Evolutionary conservation across 2,888 invertebrate genomes (phyloP).

Genomic region (Fragum fragum): DNA sequence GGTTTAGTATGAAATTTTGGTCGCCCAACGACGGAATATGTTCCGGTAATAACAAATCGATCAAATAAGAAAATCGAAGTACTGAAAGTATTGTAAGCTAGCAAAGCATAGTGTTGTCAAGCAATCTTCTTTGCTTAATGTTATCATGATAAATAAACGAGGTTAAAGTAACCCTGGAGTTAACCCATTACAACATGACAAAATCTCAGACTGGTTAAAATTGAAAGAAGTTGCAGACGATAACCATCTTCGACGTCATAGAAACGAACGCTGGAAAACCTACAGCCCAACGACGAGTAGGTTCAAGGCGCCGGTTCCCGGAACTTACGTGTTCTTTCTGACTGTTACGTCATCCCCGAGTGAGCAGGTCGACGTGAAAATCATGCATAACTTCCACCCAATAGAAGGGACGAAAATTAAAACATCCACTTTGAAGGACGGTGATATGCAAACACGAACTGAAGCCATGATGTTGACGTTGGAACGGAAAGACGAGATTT

Average conservation of each 20-base stretch:
- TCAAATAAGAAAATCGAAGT: no score
- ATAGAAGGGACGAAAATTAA: constrained; percentile 27
- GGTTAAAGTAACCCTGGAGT: no score
- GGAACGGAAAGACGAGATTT: constrained; percentile 35
- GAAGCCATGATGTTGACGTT: constrained; percentile 26
- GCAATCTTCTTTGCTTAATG: no score
- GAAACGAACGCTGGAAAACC: constrained; percentile 27
- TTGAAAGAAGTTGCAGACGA: no score
- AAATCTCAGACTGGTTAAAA: no score
- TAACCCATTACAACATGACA: no score
- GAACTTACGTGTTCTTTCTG: constrained; percentile 33
- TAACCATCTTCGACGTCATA: constrained; percentile 39
- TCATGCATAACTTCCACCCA: constrained; percentile 40
- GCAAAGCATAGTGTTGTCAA: no score
- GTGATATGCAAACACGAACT: constrained; percentile 33
- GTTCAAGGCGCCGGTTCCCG: constrained; percentile 23
- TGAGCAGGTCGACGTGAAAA: constrained; percentile 8
- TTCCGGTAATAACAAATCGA: no score
- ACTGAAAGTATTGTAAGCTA: no score
- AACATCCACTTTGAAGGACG: neutral
- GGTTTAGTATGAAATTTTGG: no score
- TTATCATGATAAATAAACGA: no score
- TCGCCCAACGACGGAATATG: no score
- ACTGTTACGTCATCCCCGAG: constrained; percentile 19
- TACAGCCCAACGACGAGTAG: constrained; percentile 35